These are phyloP conservation scores for Brachionus calyciflorus DNA, from an alignment of 1,140 invertebrate genomes.

Conservation along the genomic window DNA sequence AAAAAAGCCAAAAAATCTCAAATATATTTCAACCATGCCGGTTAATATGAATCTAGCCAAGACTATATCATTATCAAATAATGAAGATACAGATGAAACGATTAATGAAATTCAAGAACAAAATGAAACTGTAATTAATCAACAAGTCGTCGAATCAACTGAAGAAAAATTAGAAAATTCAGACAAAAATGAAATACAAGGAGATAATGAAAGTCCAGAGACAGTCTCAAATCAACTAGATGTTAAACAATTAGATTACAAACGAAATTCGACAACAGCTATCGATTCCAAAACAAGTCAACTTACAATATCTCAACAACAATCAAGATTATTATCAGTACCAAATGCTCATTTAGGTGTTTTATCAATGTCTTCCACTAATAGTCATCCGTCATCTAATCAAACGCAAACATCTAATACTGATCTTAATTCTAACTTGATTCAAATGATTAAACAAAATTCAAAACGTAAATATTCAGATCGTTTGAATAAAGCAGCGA, in stretches of 20 bases:
- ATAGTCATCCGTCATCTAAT: background rate
- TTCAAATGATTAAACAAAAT: slow-evolving; percentile 6
- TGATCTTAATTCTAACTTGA: background rate
- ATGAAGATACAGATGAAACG: background rate
- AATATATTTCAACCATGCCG: slow-evolving; percentile 19
- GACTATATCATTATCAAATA: background rate
- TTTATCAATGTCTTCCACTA: background rate
- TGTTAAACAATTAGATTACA: background rate
- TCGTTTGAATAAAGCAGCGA: slow-evolving; percentile 24
- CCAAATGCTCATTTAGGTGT: background rate
- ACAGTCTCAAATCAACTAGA: background rate
- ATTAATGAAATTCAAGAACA: background rate
- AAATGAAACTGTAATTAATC: no score
- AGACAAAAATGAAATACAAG: background rate
- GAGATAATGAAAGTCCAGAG: background rate
- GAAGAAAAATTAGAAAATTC: no score
- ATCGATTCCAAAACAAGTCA: background rate
- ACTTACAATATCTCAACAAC: background rate
- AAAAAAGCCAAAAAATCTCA: slow-evolving; percentile 21
- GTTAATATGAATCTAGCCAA: background rate
- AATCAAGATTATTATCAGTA: slow-evolving; percentile 9
- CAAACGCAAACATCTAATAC: background rate
- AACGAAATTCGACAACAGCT: background rate
- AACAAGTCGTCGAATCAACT: no score
- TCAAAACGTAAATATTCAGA: slow-evolving; percentile 33